phyloP scores from a whole-genome alignment of 2,113 vertebrate genomes.

The Psittacula cyanocephala region DNA sequence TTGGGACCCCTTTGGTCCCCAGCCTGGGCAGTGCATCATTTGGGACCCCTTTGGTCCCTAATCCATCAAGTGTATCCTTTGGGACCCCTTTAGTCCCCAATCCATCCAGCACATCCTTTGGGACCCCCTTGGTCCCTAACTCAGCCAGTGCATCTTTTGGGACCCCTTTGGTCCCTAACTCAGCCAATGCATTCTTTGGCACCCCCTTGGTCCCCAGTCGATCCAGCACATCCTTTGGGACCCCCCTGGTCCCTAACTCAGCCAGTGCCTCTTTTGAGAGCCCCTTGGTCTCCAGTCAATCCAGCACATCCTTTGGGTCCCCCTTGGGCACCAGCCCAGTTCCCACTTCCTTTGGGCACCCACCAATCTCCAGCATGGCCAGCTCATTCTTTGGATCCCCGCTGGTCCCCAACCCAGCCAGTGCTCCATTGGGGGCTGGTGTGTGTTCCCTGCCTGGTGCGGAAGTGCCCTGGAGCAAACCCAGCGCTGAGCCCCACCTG shows the following conservation, averaged over 20 bases:
- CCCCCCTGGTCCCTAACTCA: neutral
- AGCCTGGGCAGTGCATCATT: fast-evolving
- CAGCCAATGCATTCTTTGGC: fast-evolving
- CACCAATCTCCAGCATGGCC: neutral
- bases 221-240: neutral
- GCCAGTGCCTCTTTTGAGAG: neutral
- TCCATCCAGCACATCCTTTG: neutral
- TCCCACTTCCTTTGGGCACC: neutral
- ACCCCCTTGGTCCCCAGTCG: neutral
- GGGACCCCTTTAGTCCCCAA: fast-evolving
- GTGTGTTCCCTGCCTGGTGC: neutral
- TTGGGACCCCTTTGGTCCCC: neutral
- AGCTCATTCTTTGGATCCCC: neutral
- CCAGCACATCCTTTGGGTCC: neutral
- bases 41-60: fast-evolving
- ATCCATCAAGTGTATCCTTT: neutral
- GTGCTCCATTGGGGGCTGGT: fast-evolving
- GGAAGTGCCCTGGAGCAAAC: neutral
- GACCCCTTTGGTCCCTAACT: fast-evolving
- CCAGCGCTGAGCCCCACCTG: neutral
- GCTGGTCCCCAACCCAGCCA: neutral
- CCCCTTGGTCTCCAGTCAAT: neutral
- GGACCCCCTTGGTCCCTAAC: neutral
- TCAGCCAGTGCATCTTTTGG: neutral
- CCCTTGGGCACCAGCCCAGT: neutral